phyloP scores from a whole-genome alignment of 35 echinoderm and acorn worm species.

The Heliocidaris erythrogramma region DNA sequence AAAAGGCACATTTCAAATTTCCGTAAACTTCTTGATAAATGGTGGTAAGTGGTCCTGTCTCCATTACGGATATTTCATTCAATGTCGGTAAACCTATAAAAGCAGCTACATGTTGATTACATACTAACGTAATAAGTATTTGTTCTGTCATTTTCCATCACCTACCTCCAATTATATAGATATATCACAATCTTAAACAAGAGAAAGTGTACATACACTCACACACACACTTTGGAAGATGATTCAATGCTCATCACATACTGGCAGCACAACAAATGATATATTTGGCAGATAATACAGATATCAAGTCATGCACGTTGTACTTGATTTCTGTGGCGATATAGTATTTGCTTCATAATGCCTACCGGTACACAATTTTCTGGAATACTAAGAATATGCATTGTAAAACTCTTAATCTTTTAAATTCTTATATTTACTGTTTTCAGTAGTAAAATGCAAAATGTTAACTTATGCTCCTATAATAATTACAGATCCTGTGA shows the following conservation, averaged over 20 bases:
- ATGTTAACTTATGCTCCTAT: too few relatives aligned
- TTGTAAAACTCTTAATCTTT: too few relatives aligned
- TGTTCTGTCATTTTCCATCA: not conserved
- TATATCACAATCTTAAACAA: not conserved
- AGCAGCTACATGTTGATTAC: not conserved
- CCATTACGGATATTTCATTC: not conserved
- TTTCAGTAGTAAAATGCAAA: too few relatives aligned
- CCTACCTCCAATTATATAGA: too few relatives aligned
- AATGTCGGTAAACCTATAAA: not conserved
- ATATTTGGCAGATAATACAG: not conserved
- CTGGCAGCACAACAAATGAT: not conserved
- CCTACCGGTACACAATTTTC: too few relatives aligned
- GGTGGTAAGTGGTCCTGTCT: not conserved
- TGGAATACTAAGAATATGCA: too few relatives aligned
- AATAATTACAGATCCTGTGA: too few relatives aligned
- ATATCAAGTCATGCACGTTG: too few relatives aligned
- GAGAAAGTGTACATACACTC: not conserved
- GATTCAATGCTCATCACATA: not conserved
- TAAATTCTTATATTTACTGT: too few relatives aligned
- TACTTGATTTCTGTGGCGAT: too few relatives aligned
- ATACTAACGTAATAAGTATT: too few relatives aligned
- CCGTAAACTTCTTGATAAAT: not conserved
- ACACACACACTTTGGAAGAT: not conserved
- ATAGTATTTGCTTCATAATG: too few relatives aligned
- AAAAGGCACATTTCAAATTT: conserved; percentile 14